Conservation (phyloP, 2,888 invertebrate genomes). For the Drosophila acutilabella region DNA sequence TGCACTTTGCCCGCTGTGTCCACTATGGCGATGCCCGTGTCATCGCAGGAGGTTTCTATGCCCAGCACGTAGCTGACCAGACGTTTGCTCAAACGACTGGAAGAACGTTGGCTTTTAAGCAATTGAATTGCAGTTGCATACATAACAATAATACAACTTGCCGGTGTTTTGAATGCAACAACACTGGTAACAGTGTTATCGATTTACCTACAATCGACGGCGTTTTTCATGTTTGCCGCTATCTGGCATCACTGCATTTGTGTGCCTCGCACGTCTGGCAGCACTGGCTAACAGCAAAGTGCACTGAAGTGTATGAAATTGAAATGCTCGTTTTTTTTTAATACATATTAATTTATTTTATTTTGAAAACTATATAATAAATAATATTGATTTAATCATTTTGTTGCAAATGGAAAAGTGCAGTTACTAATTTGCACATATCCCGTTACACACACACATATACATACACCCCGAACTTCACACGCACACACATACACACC, state of each 20-base stretch:
- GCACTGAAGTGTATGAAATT: not conserved
- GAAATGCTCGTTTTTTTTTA: not conserved
- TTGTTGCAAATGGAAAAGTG: slow-evolving; percentile 52
- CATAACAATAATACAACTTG: slow-evolving; percentile 33
- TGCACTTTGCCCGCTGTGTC: slow-evolving; percentile 88
- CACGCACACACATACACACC: not conserved
- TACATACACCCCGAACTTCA: not conserved
- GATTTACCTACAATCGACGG: not conserved
- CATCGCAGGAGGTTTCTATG: slow-evolving; percentile 99
- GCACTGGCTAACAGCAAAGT: not conserved
- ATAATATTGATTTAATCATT: slow-evolving; percentile 64
- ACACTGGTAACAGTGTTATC: slow-evolving; percentile 26
- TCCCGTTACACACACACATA: slow-evolving; percentile 9
- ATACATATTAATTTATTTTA: slow-evolving; percentile 39
- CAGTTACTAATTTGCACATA: slow-evolving; percentile 10
- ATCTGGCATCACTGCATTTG: no score
- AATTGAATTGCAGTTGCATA: slow-evolving; percentile 32
- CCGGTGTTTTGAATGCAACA: slow-evolving; percentile 38
- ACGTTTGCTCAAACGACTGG: slow-evolving; percentile 8
- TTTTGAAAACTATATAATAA: slow-evolving; percentile 73
- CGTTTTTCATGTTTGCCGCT: no score
- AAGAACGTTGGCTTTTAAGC: not conserved
- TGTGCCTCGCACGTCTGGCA: not conserved
- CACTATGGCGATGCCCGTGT: slow-evolving; percentile 96
- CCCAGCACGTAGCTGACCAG: slow-evolving; percentile 88